Base-by-base conservation (phyloP, 2,797 vertebrate genomes). In the Cygnus olor region DNA sequence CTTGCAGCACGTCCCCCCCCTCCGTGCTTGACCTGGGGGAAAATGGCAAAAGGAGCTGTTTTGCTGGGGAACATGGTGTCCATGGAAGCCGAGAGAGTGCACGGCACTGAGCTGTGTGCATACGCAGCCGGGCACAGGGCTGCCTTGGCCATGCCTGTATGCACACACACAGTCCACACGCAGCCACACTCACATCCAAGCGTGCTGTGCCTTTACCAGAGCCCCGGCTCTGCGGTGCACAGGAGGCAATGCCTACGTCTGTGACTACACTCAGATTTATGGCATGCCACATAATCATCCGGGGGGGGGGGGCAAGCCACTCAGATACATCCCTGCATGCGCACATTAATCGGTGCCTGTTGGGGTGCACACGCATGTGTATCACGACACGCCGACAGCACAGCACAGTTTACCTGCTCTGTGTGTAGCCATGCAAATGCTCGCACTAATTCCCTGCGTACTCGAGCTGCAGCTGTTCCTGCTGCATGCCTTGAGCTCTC, bases 21-120 rank as follows among this genome's bases (percentile, higher is more conserved):
- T 3, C 18, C 2, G 1, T 51, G 25, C 3, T 14, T 14, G 8
- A 66, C 47, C 47, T 27, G 72, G 34, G 68, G 69, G 13, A 19
- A 84, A 86, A 71, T 11, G 73, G 68, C 58, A 80, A 94, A 70
- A 49, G 3, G 24, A 58, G 40, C 60, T 21, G 1, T 27, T 94
- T 83, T 90, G 11, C 89, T 6, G 76, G 65, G 74, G 36, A 95
- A 95, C 79, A 95, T 89, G 96, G 96, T 90, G 96, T 66, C 91
- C 11, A 13, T 20, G 18, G 76, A 49, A 85, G 82, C 88, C 1
- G 71, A n/a, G 0, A 53, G 93, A 76, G 80, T 32, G 66, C 58
- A 14, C 1, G 63, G 79, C 79, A 74, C 47, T 3, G 14, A 49
- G 84, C 76, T 81, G 80, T 24, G 65, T 45, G 76, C 80, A 71